These are phyloP conservation scores for Lamprologus speciosus DNA, from an alignment of 2,113 vertebrate species.

Conservation along the genomic window DNA sequence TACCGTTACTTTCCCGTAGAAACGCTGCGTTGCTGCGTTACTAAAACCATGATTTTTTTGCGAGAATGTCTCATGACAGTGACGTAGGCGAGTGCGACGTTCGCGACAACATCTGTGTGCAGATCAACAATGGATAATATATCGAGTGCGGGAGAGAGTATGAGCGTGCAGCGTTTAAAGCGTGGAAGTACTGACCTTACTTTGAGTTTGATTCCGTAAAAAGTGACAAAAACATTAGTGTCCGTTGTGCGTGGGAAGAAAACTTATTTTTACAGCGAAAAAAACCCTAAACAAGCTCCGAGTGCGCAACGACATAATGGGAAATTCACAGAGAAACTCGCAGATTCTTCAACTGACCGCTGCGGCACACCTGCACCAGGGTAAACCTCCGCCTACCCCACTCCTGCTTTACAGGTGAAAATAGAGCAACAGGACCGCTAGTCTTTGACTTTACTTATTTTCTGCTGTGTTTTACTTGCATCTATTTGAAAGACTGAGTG, in stretches of 20 bases:
- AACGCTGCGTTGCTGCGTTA: neutral
- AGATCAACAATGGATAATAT: neutral
- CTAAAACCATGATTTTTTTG: neutral
- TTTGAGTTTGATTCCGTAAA: neutral
- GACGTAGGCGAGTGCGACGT: rapidly evolving
- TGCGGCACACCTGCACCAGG: too few species aligned
- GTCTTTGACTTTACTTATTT: too few species aligned
- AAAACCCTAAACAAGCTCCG: rapidly evolving
- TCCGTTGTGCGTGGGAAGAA: rapidly evolving
- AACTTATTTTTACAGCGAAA: rapidly evolving
- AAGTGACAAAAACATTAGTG: neutral
- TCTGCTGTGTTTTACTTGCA: too few species aligned
- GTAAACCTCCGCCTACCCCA: rapidly evolving
- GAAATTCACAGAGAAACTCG: too few species aligned
- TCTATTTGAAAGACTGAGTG: too few species aligned
- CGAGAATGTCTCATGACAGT: rapidly evolving
- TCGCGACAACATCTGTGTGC: rapidly evolving
- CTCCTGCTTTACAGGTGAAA: too few species aligned
- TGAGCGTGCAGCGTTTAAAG: rapidly evolving
- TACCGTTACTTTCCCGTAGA: rapidly evolving
- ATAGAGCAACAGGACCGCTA: too few species aligned
- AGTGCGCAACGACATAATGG: rapidly evolving
- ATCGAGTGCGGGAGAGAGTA: rapidly evolving
- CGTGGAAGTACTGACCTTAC: neutral
- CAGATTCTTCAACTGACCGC: too few species aligned